A percentile compares a stretch with the other conserved stretches of the same genome.
Conservation (phyloP, 1,140 invertebrate species). For the Amyelois transitella region DNA sequence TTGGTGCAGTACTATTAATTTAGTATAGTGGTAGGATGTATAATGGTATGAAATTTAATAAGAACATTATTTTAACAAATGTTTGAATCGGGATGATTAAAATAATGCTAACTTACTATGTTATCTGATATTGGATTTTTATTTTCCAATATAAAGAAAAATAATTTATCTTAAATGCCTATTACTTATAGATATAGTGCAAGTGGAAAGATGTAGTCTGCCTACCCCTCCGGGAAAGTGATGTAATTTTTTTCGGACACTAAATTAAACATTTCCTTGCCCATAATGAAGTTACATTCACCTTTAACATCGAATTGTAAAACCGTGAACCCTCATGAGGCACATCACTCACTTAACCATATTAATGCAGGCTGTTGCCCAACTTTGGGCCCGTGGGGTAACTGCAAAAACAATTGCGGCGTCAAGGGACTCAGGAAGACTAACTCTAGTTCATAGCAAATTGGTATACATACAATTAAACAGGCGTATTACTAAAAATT, state of each 20-base stretch:
- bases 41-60: too few relatives aligned
- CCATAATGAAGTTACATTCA: conserved; percentile 9
- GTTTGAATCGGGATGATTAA: too few relatives aligned
- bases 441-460: conserved; percentile 25
- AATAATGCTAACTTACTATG: too few relatives aligned
- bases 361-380: conserved; percentile 40
- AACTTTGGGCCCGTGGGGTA: conserved; percentile 51
- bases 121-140: too few relatives aligned
- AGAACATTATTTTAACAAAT: too few relatives aligned
- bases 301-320: conserved; percentile 35
- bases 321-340: conserved; percentile 47
- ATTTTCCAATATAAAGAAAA: too few relatives aligned
- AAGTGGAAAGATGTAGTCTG: too few relatives aligned
- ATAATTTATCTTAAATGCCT: too few relatives aligned
- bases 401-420: conserved; percentile 56
- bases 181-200: too few relatives aligned
- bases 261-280: not conserved
- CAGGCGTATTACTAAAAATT: not conserved
- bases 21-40: too few relatives aligned
- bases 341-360: conserved; percentile 66
- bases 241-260: not conserved
- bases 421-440: conserved; percentile 30
- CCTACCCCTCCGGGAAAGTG: not conserved
- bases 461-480: conserved; percentile 18
- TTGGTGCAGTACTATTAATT: too few relatives aligned